Conservation (phyloP, 2,113 vertebrate species). For the Corythornis vintsioides region DNA sequence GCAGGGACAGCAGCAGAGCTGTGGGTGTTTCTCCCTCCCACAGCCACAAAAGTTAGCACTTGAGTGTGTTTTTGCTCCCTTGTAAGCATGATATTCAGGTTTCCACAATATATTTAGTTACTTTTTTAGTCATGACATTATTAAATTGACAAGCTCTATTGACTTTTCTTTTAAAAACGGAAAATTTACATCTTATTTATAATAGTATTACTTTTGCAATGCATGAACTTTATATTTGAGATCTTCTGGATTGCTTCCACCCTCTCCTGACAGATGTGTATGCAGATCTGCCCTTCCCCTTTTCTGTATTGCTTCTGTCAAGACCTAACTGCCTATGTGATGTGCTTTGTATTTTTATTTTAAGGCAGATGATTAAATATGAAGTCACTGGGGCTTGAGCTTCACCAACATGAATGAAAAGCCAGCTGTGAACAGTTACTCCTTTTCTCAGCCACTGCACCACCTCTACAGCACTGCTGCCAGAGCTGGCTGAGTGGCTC, state of each 20-base stretch:
- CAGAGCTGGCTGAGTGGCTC: slow-evolving; percentile 10
- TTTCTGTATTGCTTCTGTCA: slow-evolving; percentile 22
- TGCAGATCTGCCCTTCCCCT: neutral
- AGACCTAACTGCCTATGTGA: neutral
- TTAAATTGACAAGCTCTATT: neutral
- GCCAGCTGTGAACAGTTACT: slow-evolving; percentile 21
- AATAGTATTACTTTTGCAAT: neutral
- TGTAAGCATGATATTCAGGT: neutral
- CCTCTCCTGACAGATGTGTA: neutral
- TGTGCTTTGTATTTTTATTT: slow-evolving; percentile 20
- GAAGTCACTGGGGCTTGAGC: slow-evolving; percentile 8
- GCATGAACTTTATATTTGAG: neutral
- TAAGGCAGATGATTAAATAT: neutral
- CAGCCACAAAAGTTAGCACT: neutral
- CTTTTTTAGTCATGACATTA: neutral
- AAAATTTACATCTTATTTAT: neutral
- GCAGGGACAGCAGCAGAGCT: too few species aligned
- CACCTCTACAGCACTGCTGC: neutral
- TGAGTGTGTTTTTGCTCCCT: neutral
- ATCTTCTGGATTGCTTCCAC: neutral
- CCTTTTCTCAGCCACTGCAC: neutral
- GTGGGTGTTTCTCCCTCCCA: too few species aligned
- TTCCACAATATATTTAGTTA: neutral
- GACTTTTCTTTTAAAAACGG: neutral
- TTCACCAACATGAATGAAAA: slow-evolving; percentile 20